Evolutionary conservation across 2,113 vertebrate species (phyloP), one percentile per base, ranked within the genome.

Genomic region (Percina caprodes): DNA sequence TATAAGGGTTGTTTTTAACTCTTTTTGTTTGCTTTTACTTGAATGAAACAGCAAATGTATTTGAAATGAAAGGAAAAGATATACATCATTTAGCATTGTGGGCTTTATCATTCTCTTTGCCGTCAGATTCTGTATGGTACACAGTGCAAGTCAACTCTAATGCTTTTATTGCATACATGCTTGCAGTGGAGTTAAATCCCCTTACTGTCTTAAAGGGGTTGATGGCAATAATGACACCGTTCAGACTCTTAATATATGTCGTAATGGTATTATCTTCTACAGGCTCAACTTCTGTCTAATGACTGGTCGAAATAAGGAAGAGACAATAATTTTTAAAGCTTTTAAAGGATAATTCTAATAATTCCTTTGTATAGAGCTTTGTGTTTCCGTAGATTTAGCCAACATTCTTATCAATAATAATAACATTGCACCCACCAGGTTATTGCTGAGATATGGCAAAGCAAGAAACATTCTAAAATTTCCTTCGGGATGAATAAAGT

Each of bases 161-260:
- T 24, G 63, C 59, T 69, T 79, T 66, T 73, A 62, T 15, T 68
- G 55, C 70, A 74, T 67, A 45, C 51, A 69, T 60, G 48, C 49
- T 74, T 70, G 45, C 51, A 60, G 54, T 79, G 62, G 67, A 76
- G 62, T 66, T 82, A 78, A 86, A 69, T 69, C 58, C 79, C 70
- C 63, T 80, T 42, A 55, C 7, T 42, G 24, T 58, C 51, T 66
- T 45, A 71, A 76, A 86, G 75, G 65, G 79, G 73, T 89, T 61
- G 58, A 85, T 81, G 90, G 91, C 89, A 91, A 91, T 92, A 92
- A 92, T 77, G 79, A 85, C 60, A 69, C 74, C 65, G 58, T 46
- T 74, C 51, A 55, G 74, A 73, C 51, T 83, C 45, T 68, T 63
- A 56, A 52, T 77, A 15, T 82, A 23, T 16, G 54, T 62, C 85